Evolutionary conservation across 1,140 invertebrate species (phyloP), one percentile per base, ranked within the genome.

Genomic region (Pseudomyrmex sp.): DNA sequence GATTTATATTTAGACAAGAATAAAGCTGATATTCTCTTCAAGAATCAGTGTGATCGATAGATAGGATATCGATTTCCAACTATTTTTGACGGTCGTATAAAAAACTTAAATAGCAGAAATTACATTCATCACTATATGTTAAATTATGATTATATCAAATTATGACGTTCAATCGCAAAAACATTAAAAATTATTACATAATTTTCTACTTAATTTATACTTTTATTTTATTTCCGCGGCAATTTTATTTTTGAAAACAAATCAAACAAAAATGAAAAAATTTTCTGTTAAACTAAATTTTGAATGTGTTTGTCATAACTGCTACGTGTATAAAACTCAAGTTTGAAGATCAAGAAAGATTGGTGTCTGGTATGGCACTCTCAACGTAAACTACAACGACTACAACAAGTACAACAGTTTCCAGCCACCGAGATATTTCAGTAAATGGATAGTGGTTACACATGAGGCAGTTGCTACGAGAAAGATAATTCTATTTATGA

Each of bases 401-500:
- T 70, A 52, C 54, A 70, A 7, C 50, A 61, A 58, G 44, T 75
- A 15, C 76, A 59, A n/a, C 63, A 26, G 35, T 35, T 35, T 35
- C 35, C 35, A 35, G 75, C 52, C 46, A 79, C 65, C 65, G n/a
- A 72, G 76, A 72, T 80, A 80, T 80, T 80, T 80, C 54, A 80
- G 76, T 80, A 80, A 80, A 80, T 70, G 56, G 54, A 56, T 65
- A 66, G 56, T 23, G 76, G 76, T 48, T 48, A 59, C 23, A 56
- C 46, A 80, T 72, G 66, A 61, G 12, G 15, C 35, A 15, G 15
- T 54, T 70, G 66, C 65, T 26, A 54, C 35, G 76, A 46, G 54
- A 26, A 70, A 80, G 65, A 80, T 80, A 80, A 80, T 80, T 72
- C 76, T 80, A 80, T 80, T 80, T 80, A 80, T 80, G 76, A 59